These are phyloP conservation scores for Sandelia bainsii DNA, from an alignment of 2,797 vertebrate genomes.

Conservation along the genomic window DNA sequence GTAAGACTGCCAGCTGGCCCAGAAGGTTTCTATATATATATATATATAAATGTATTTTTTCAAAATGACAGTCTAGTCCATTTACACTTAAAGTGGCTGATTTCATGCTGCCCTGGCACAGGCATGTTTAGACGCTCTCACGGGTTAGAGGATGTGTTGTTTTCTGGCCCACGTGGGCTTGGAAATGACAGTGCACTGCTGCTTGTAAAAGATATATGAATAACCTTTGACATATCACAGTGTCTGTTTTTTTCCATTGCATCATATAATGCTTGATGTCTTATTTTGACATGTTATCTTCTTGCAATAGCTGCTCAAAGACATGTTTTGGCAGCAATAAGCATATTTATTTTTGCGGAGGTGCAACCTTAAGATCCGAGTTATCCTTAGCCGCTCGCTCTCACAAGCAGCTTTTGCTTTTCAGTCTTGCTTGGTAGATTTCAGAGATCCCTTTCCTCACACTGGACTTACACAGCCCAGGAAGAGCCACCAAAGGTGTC, in stretches of 20 bases:
- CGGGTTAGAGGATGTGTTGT: slow-evolving; percentile 71
- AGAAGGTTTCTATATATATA: slow-evolving; percentile 30
- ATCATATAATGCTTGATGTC: slow-evolving; percentile 24
- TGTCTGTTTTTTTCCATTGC: neutral
- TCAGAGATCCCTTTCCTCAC: neutral
- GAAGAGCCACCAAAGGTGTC: neutral
- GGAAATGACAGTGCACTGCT: slow-evolving; percentile 65
- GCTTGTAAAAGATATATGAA: slow-evolving; percentile 56
- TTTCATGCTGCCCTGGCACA: slow-evolving; percentile 76
- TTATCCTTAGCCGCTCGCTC: slow-evolving; percentile 26
- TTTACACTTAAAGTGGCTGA: slow-evolving; percentile 85
- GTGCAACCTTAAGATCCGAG: slow-evolving; percentile 35
- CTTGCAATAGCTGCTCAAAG: slow-evolving; percentile 42
- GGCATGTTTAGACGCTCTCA: slow-evolving; percentile 69
- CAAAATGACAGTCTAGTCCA: slow-evolving; percentile 73
- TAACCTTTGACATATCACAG: slow-evolving; percentile 59
- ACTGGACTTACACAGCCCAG: neutral
- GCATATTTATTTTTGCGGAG: slow-evolving; percentile 48
- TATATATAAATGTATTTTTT: neutral
- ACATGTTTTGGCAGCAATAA: slow-evolving; percentile 53
- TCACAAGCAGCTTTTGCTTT: slow-evolving; percentile 14
- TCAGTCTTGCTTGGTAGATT: slow-evolving; percentile 1
- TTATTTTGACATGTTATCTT: slow-evolving; percentile 46
- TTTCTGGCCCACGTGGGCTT: slow-evolving; percentile 62
- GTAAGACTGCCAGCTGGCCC: slow-evolving; percentile 41